Conservation (phyloP, 2,113 vertebrate genomes). For the Saimiri boliviensis region DNA sequence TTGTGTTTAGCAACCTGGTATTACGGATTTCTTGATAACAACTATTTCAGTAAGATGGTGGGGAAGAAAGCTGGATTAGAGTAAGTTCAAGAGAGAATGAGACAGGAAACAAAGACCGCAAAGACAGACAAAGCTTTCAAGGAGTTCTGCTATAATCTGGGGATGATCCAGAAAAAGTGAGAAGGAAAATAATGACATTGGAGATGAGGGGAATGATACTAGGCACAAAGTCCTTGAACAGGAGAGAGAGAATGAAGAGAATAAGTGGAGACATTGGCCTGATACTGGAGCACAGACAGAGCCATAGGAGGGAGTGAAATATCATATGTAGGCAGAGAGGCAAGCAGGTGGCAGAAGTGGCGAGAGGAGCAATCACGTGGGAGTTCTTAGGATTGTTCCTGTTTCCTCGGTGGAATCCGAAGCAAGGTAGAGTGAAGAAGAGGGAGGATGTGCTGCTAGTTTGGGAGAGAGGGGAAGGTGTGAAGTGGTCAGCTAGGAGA, state of each 20-base stretch:
- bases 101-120: background rate
- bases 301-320: background rate
- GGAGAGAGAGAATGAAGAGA: background rate
- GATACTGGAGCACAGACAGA: background rate
- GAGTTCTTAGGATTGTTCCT: background rate
- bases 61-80: background rate
- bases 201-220: background rate
- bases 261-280: background rate
- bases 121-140: background rate
- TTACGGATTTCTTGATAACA: background rate
- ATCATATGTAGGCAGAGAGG: accelerated
- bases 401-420: background rate
- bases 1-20: background rate
- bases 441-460: background rate
- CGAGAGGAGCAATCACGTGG: background rate
- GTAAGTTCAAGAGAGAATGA: background rate
- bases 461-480: background rate
- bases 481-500: background rate
- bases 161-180: background rate
- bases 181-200: background rate
- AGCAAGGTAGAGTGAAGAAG: background rate
- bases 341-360: background rate
- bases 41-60: background rate
- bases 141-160: background rate
- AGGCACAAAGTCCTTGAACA: background rate